Base-by-base conservation (phyloP, 2,888 invertebrate genomes). In the Pimpla rufipes region DNA sequence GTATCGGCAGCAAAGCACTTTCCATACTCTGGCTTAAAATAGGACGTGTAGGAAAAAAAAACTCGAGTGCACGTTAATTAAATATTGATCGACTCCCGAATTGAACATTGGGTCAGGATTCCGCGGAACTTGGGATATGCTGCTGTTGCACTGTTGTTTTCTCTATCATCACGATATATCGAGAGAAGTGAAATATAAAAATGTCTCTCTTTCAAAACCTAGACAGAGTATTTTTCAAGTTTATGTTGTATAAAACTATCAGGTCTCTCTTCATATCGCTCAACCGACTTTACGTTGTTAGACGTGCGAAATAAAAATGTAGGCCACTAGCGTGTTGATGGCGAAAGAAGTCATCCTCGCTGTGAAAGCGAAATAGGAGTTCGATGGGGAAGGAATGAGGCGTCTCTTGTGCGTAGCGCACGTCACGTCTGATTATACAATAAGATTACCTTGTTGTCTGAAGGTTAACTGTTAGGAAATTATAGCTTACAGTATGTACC, bases 21-120 rank as follows among this genome's bases (percentile, higher is more conserved):
- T 71, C 64, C 79, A 16, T 42, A 70, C 37, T n/a, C n/a, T 37
- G 45, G 35, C 70, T 81, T 64, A 42, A 64, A 81, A 81, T 64
- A 81, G 75, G 64, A 81, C 70, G 23, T 55, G n/a, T n/a, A n/a
- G 35, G 62, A 50, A 42, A 74, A 59, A 81, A 81, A 81, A 81
- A 64, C 57, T 52, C 75, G 70, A 57, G 35, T 52, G 70, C 40
- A 70, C 75, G 64, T 47, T 76, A 70, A 81, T 81, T 66, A 70
- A 75, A 81, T 76, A 81, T 81, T 76, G 80, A 81, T 81, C 70
- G 52, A 18, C 23, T 42, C 42, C 42, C 29, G 62, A 75, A 55
- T 35, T 29, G n/a, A 35, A 59, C 50, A 35, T 47, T 10, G 62
- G 18, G 37, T 62, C 45, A 45, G 45, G 42, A 23, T 62, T 23